Evolutionary conservation across 2,797 vertebrate species (phyloP), one percentile per base, ranked within the genome.

Genomic region (Pogonophryne albipinna): DNA sequence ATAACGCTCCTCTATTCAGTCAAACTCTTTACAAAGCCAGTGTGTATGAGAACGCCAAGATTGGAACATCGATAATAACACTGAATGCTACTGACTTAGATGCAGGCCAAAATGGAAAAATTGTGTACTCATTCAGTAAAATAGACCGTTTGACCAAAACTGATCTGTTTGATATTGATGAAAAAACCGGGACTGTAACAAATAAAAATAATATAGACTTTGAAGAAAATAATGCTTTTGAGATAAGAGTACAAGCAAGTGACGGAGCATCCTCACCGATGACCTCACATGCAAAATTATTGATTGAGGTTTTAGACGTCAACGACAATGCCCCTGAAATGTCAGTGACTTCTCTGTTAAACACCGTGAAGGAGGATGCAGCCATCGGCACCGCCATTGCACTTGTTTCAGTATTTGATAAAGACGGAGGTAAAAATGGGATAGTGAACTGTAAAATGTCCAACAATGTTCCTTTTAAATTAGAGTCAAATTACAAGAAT

Each of bases 401-500:
- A 10, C 87, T 97, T 6, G 95, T 98, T 68, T 96, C 96, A 0
- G 94, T 98, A 11, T 93, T 85, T 12, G 97, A 98, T 71, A 95
- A 91, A 80, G 97, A 99, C 71, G 95, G 94, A 0, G 95, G 95
- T 7, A 88, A 84, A 70, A 97, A 98, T 62, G 94, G 93, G 17
- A 85, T 92, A 52, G 93, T 97, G 12, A 93, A 89, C 38, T 91
- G 96, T 64, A 82, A 85, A n/a, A 90, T 97, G 8, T 79, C 91
- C 1, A 90, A 92, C 0, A 67, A 92, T 9, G 89, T 95, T 3
- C 96, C 96, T 3, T 98, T 98, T 81, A 90, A 92, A 50, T 90
- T 98, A 15, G 95, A 96, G 11, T 91, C 94, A 8, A 96, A 96
- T 19, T 97, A 96, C 63, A 90, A 91, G 76, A 97, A 97, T 80